Evolutionary conservation across 2,888 invertebrate genomes (phyloP), one percentile per base, ranked within the genome.

Genomic region (Belgica antarctica): DNA sequence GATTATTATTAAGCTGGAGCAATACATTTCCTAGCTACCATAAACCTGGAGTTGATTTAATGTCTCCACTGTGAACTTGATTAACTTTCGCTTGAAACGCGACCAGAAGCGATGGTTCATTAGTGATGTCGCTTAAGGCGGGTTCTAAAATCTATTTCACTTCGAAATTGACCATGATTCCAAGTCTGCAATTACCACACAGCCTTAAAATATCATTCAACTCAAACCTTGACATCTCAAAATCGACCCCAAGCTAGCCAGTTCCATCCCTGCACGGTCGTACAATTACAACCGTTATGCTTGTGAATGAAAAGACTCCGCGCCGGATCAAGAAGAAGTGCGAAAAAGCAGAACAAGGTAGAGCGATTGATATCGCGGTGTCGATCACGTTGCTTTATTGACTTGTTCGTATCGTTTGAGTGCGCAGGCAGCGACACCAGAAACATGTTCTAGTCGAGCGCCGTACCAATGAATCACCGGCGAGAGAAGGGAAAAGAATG

Each of bases 381-480:
- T 52, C 63, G 63, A 63, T 63, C 63, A 63, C 22, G 63, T 31
- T 63, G 63, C 36, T 63, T 63, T 63, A 63, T 63, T 63, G 31
- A 63, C 52, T 52, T 52, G 52, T 22, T 22, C 19, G 52, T 22
- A 17, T 19, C 17, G 17, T 8, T 7, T 52, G 8, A 52, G 22
- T 41, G 52, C 52, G 22, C 52, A 52, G 52, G 52, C 52, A 52
- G 22, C 5, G 34, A 31, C 34, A 31, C 5, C 34, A 31, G n/a
- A 17, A 52, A 22, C 52, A 52, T 52, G 34, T 19, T 19, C 22
- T 4, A 41, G 10, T n/a, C 7, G 22, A 52, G 3, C 52, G 52
- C 19, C 17, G 22, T 22, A 52, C 22, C 17, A n/a, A n/a, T 52
- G 52, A 52, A 52, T 52, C 52, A 52, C 22, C 7, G n/a, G n/a